A percentile compares a stretch with the other conserved stretches of the same genome.
Conservation (phyloP, 1,140 invertebrate genomes). For the Drosophila tropicalis region DNA sequence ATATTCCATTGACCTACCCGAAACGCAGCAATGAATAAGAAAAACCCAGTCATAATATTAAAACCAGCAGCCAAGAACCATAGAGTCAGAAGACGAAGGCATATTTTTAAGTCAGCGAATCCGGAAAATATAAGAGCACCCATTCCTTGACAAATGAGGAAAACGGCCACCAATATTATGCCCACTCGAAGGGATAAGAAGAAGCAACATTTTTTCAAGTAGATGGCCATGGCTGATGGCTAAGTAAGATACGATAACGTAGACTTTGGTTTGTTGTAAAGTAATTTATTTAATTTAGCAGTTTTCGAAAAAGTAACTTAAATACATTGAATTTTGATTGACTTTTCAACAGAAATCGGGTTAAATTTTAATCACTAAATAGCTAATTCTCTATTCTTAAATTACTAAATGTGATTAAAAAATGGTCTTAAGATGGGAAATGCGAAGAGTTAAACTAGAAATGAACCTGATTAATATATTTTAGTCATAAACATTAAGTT, state of each 20-base stretch:
- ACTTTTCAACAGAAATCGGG: too few species aligned
- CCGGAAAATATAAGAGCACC: not conserved
- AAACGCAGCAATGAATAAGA: conserved; percentile 5
- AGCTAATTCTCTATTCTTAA: too few species aligned
- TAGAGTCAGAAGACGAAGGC: not conserved
- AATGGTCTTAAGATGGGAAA: too few species aligned
- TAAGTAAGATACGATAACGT: not conserved
- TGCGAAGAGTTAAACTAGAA: too few species aligned
- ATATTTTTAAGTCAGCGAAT: not conserved
- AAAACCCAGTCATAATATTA: conserved; percentile 7
- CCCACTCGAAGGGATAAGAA: conserved; percentile 27
- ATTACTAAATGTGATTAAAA: too few species aligned
- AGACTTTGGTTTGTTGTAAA: too few species aligned
- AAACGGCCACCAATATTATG: conserved; percentile 5
- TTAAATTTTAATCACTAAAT: too few species aligned
- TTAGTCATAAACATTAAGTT: too few species aligned
- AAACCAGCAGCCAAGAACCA: conserved; percentile 22
- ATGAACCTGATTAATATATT: too few species aligned
- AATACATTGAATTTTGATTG: too few species aligned
- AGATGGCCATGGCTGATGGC: not conserved
- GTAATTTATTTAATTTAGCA: not conserved
- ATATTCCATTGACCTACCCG: conserved; percentile 5
- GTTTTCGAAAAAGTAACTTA: not conserved
- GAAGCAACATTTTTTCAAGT: conserved; percentile 12
- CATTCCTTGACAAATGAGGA: not conserved